Percentiles rank a stretch among this genome's conserved stretches.
Evolutionary conservation across 2,797 vertebrate species (phyloP).

Genomic region (Margarornis squamiger): DNA sequence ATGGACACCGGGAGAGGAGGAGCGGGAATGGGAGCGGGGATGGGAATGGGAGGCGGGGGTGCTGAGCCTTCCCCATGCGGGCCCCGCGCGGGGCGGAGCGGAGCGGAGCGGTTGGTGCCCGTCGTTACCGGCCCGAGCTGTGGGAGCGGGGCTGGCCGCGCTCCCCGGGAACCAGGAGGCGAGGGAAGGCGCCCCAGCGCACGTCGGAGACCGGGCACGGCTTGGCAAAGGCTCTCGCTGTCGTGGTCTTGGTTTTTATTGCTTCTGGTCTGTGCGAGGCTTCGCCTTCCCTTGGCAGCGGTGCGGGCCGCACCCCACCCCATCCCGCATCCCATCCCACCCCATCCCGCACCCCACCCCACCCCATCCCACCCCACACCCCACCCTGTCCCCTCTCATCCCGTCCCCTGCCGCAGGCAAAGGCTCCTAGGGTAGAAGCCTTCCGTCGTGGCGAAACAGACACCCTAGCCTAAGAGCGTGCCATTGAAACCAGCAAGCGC

Average conservation of each 20-base stretch:
- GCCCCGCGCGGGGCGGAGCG: no score
- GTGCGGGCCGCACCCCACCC: no score
- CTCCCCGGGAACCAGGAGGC: accelerated
- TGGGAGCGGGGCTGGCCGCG: not conserved
- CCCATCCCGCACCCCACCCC: no score
- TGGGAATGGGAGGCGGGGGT: no score
- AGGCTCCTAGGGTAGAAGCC: not conserved
- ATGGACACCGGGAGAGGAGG: not conserved
- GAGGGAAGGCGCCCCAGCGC: accelerated
- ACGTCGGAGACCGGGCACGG: not conserved
- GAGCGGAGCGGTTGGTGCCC: no score
- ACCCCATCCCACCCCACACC: not conserved
- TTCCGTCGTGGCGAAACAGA: accelerated
- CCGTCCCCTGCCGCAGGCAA: not conserved
- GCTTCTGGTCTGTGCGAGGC: not conserved
- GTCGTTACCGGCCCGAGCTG: not conserved
- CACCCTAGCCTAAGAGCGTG: accelerated
- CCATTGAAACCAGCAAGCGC: no score
- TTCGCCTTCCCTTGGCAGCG: accelerated
- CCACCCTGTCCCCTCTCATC: not conserved
- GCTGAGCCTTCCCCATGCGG: no score
- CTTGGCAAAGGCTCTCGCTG: not conserved
- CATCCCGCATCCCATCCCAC: no score
- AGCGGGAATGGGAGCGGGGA: no score
- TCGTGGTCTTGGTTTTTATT: not conserved